Conservation (phyloP, 1,140 invertebrate genomes). For the Ruditapes philippinarum region DNA sequence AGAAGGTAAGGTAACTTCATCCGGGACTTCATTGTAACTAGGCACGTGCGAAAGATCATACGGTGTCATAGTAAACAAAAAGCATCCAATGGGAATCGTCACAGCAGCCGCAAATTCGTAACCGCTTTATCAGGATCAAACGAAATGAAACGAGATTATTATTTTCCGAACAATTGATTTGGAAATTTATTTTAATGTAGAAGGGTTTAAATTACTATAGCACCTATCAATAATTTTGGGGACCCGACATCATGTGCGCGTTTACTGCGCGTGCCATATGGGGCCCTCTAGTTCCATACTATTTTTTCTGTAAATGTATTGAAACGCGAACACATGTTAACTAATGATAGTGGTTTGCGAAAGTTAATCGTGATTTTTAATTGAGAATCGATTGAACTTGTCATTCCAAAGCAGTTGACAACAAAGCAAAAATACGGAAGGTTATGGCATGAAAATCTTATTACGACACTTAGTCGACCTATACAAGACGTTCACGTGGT, state of each 20-base stretch:
- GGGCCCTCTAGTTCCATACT: slow-evolving; percentile 8
- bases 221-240: slow-evolving; percentile 63
- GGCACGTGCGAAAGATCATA: slow-evolving; percentile 59
- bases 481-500: too few relatives aligned
- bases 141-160: slow-evolving; percentile 61
- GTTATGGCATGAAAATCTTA: not conserved
- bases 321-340: slow-evolving; percentile 46
- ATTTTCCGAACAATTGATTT: slow-evolving; percentile 60
- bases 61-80: slow-evolving; percentile 49
- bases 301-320: not conserved
- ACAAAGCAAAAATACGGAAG: slow-evolving; percentile 34
- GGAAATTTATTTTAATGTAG: slow-evolving; percentile 65
- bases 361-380: slow-evolving; percentile 26
- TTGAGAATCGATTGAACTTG: slow-evolving; percentile 31
- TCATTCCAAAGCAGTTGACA: slow-evolving; percentile 23
- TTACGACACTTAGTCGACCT: too few relatives aligned
- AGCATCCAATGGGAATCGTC: slow-evolving; percentile 41
- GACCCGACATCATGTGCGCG: not conserved
- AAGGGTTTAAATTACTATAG: slow-evolving; percentile 34
- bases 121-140: slow-evolving; percentile 60
- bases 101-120: slow-evolving; percentile 45
- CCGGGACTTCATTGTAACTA: slow-evolving; percentile 19
- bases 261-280: slow-evolving; percentile 62
- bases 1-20: slow-evolving; percentile 46
- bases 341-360: slow-evolving; percentile 13